Conservation (phyloP, 1,140 invertebrate genomes). For the Euwallacea fornicatus region DNA sequence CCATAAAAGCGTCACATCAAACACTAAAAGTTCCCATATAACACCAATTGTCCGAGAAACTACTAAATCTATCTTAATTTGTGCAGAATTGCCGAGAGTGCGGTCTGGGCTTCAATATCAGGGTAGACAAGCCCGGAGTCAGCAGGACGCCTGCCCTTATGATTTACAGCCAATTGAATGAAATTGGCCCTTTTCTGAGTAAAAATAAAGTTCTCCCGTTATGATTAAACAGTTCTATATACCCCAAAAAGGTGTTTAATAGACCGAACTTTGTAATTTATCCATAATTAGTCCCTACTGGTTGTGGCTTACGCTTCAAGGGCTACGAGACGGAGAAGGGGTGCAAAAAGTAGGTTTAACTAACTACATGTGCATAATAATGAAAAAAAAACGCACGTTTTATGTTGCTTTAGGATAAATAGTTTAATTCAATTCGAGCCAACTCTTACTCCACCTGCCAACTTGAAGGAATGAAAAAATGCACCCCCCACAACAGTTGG, state of each 20-base stretch:
- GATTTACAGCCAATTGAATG: background rate
- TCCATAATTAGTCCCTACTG: too few species aligned
- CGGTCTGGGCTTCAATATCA: background rate
- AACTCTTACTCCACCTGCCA: background rate
- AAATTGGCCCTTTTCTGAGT: background rate
- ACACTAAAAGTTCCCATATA: conserved; percentile 8
- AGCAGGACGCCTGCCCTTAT: background rate
- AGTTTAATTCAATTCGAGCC: too few species aligned
- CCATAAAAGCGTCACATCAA: conserved; percentile 17
- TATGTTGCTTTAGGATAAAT: too few species aligned
- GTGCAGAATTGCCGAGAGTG: background rate
- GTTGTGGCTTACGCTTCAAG: too few species aligned
- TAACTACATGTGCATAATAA: too few species aligned
- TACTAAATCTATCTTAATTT: conserved; percentile 19
- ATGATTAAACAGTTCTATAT: background rate
- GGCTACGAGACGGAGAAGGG: too few species aligned
- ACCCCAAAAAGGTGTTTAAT: background rate
- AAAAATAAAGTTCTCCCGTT: background rate
- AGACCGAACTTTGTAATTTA: background rate
- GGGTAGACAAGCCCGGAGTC: background rate
- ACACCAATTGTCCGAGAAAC: conserved; percentile 9
- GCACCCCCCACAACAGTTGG: conserved; percentile 15
- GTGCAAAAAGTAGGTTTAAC: too few species aligned
- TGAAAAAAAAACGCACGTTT: too few species aligned
- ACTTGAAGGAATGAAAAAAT: background rate